Base-by-base conservation (phyloP, 2,888 invertebrate genomes). In the Dendrolimus pini region DNA sequence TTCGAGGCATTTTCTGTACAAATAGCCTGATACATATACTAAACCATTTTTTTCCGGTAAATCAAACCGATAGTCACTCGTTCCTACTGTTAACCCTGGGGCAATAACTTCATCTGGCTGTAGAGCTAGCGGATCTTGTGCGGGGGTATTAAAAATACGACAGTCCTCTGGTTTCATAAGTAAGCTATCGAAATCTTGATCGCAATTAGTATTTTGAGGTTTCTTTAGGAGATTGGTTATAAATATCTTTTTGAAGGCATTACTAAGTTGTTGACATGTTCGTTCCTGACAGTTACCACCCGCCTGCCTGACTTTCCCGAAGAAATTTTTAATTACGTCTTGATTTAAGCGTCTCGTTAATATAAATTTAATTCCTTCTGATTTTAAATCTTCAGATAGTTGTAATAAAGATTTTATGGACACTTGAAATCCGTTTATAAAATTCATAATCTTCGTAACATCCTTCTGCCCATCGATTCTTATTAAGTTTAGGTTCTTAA, bases 371-470 rank as follows among this genome's bases (percentile, higher is more conserved):
- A 58, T 54, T 41, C 55, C 62, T 61, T 57, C 55, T 59, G 53
- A 54, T 59, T 62, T 60, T 42, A 65, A 59, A 54, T 65, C 62
- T 53, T 62, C 61, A 55, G 13, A 56, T n/a, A 65, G 57, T 30
- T 60, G 59, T 52, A 61, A 57, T 53, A 62, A n/a, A 53, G 64
- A 62, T 54, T 61, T 59, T 55, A 65, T 63, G n/a, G 65, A 55
- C 9, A 65, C 58, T 60, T 60, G 56, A 56, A 65, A 63, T 52
- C 62, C 65, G 9, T 58, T 14, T 30, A 64, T 61, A 56, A 64
- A 64, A 54, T 61, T 60, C 54, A 60, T 58, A 0, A 12, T 61
- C 52, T 54, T 53, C 6, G 62, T 60, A 41, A 56, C 60, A 18
- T 62, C 61, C 8, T 53, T 55, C 13, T 56, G 41, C 12, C 30